phyloP scores from a whole-genome alignment of 2,888 invertebrate species.

The Dryomyza anilis region DNA sequence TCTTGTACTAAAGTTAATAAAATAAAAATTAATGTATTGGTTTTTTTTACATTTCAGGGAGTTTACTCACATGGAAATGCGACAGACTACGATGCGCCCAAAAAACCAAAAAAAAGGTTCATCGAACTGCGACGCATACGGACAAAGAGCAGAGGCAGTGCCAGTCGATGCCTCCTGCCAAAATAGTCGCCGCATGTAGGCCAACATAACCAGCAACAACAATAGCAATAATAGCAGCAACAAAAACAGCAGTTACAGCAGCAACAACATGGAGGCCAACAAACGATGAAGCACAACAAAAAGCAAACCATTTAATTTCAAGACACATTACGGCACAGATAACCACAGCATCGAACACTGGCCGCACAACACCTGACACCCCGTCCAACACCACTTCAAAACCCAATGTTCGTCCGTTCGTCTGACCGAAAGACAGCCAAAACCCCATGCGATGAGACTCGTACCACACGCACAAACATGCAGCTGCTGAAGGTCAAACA shows the following conservation, averaged over 20 bases:
- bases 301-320: conserved; percentile 1
- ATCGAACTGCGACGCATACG: neutral
- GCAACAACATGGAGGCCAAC: neutral
- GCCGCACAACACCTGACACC: neutral
- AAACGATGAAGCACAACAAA: neutral
- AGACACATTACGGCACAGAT: conserved; percentile 6
- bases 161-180: too few species aligned
- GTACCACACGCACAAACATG: conserved; percentile 15
- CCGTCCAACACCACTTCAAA: neutral
- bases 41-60: neutral
- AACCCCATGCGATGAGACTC: neutral
- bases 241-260: neutral
- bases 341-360: neutral
- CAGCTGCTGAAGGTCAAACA: conserved; percentile 18
- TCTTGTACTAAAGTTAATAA: too few species aligned
- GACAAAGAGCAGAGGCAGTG: too few species aligned
- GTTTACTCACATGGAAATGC: conserved; percentile 6
- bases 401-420: neutral
- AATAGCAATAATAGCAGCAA: neutral
- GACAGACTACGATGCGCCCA: neutral
- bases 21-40: too few species aligned
- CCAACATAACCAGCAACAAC: neutral
- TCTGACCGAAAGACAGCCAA: neutral
- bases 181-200: too few species aligned
- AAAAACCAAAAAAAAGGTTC: too few species aligned